These are phyloP conservation scores for Turnix velox DNA, from an alignment of 2,113 vertebrate genomes.

Conservation along the genomic window DNA sequence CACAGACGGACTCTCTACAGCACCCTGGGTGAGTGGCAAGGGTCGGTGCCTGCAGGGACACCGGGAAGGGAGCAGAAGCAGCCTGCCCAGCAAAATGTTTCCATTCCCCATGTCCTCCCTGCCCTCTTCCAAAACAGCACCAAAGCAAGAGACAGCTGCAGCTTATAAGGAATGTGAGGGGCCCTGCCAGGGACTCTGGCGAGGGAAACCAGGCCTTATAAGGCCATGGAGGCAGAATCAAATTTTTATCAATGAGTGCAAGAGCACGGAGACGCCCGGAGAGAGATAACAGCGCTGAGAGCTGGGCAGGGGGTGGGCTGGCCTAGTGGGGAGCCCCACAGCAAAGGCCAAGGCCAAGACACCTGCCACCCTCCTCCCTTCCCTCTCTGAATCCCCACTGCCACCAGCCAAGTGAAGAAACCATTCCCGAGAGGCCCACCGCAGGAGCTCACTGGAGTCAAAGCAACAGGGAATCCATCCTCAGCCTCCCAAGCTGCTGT, in stretches of 20 bases:
- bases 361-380: background rate
- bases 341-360: background rate
- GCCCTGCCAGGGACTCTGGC: conserved; percentile 83
- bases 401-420: background rate
- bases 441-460: rapidly evolving
- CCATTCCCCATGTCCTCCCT: conserved; percentile 70
- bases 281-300: conserved; percentile 55
- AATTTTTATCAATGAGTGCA: conserved; percentile 94
- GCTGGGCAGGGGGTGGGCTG: background rate
- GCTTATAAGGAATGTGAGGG: conserved; percentile 94
- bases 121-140: conserved; percentile 74
- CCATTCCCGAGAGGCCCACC: rapidly evolving
- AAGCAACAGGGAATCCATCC: background rate
- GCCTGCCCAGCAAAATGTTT: conserved; percentile 65
- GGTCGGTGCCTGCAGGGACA: background rate
- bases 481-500: background rate
- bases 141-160: conserved; percentile 89
- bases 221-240: conserved; percentile 92
- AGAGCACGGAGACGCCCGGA: conserved; percentile 48
- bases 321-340: background rate
- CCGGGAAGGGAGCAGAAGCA: conserved; percentile 20
- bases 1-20: background rate
- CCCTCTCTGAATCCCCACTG: background rate
- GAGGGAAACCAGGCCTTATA: conserved; percentile 98
- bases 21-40: background rate